Base-by-base conservation (phyloP, 2,888 invertebrate species). In the Acleris laterana region DNA sequence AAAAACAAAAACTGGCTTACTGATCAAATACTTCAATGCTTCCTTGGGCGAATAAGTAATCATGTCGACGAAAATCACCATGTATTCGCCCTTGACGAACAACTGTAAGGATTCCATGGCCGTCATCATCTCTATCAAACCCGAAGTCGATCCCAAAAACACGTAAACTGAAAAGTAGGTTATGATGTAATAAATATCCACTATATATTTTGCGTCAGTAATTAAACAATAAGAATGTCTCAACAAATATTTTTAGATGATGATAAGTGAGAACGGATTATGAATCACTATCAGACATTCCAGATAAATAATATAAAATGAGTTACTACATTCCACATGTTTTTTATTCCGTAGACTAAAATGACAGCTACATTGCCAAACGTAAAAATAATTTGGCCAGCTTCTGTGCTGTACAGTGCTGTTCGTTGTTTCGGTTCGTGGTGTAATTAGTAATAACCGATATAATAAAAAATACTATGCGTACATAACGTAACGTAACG, bases 21-120 rank as follows among this genome's bases (percentile, higher is more conserved):
- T 96, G 94, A 96, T 96, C 78, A 97, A 93, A 93, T 97, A 98
- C 86, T 96, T 96, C 78, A 95, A 93, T 50, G 96, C 95, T 83
- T 96, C 96, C 78, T 93, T 93, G 1, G 94, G 93, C 19, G 96
- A 95, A 85, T 97, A 97, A n/a, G 96, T 96, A 94, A 96, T 96
- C 95, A 96, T 97, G 83, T 99, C 99, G 19, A 98, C 97, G 85
- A 97, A 97, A 81, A 99, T 98, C 69, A 99, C 97, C 94, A 98
- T 96, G 88, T 99, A 99, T 83, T 99, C 97, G 25, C 99, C 98
- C 71, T 97, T 96, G 63, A 96, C 96, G 81, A 99, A 96, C 67
- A 99, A 89, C 72, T 97, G 96, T 50, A 96, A 94, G 42, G 96
- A 96, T 82, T 98, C 97, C 97, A 99, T 98, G 22, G 96, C 96